phyloP scores from a whole-genome alignment of 1,140 invertebrate species.

The Phymorhynchus buccinoides region DNA sequence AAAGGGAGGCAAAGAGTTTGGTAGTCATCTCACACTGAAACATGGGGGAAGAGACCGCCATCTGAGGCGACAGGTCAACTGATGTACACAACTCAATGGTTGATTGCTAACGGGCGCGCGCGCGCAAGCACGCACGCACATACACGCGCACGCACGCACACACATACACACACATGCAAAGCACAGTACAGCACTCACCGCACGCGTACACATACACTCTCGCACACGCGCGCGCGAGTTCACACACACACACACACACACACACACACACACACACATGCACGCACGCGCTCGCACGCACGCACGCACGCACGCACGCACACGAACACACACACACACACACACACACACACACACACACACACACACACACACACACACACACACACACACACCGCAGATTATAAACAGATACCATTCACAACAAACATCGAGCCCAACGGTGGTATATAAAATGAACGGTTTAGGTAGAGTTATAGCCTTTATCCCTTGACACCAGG shows the following conservation, averaged over 20 bases:
- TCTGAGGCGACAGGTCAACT: not conserved
- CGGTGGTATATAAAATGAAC: too few relatives aligned
- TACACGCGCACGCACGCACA: too few relatives aligned
- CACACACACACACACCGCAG: not conserved
- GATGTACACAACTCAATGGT: not conserved
- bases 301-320: not conserved
- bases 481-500: too few relatives aligned
- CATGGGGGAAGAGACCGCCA: too few relatives aligned
- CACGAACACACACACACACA: not conserved
- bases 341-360: not conserved
- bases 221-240: constrained; percentile 1
- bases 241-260: constrained; percentile 17
- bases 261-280: not conserved
- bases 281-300: not conserved
- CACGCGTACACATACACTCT: not conserved
- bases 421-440: too few relatives aligned
- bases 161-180: too few relatives aligned
- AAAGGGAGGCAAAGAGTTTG: too few relatives aligned
- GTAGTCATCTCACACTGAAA: too few relatives aligned
- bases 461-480: too few relatives aligned
- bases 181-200: not conserved
- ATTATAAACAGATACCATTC: too few relatives aligned
- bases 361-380: not conserved
- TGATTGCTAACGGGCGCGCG: not conserved
- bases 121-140: not conserved